A percentile compares a stretch with the other conserved stretches of the same genome.
Evolutionary conservation across 2,797 vertebrate species (phyloP).

Genomic region (Varecia variegata): DNA sequence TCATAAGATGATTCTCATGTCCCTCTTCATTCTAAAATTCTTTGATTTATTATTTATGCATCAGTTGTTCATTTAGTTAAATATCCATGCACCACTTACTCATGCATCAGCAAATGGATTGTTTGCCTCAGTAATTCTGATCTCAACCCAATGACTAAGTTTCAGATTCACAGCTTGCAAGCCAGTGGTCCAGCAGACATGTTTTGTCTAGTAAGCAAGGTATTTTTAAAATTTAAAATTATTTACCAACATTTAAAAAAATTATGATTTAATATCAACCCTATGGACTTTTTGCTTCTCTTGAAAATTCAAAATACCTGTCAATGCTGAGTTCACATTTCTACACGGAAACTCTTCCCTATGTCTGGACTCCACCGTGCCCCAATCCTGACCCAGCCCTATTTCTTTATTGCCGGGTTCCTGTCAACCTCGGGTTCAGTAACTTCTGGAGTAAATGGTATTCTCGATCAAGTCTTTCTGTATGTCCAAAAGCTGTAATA

Average conservation of each 20-base stretch:
- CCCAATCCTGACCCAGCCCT: not conserved
- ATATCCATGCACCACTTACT: not conserved
- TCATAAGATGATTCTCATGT: not conserved
- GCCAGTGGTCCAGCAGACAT: not conserved
- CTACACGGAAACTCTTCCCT: not conserved
- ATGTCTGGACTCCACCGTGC: not conserved
- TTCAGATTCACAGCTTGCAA: slow-evolving; percentile 1
- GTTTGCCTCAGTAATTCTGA: not conserved
- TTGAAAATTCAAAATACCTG: not conserved
- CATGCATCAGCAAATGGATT: not conserved
- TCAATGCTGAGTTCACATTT: not conserved
- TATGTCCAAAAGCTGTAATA: not conserved
- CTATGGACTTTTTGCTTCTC: not conserved
- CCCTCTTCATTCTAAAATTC: slow-evolving; percentile 32
- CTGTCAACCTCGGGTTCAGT: not conserved
- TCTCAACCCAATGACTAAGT: not conserved
- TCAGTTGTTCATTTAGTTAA: slow-evolving; percentile 29
- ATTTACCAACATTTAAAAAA: not conserved
- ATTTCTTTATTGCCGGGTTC: not conserved
- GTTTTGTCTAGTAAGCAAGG: not conserved
- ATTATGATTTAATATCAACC: not conserved
- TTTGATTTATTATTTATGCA: slow-evolving; percentile 26
- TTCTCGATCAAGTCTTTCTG: not conserved
- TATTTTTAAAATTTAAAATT: not conserved
- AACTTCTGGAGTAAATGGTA: not conserved